Evolutionary conservation across 2,888 invertebrate species (phyloP).

Genomic region (Cantharis flavilabris): DNA sequence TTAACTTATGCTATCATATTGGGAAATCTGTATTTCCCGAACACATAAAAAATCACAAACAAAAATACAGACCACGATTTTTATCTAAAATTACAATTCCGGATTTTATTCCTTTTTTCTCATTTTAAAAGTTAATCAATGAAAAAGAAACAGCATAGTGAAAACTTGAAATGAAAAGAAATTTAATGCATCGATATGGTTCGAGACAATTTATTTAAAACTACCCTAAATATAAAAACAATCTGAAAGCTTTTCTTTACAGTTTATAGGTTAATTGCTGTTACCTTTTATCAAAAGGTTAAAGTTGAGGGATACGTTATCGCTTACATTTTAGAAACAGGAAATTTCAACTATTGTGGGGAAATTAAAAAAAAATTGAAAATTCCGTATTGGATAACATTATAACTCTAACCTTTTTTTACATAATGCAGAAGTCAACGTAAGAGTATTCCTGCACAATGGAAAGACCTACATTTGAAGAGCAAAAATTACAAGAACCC

Average conservation of each 20-base stretch:
- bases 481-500: conserved; percentile 6
- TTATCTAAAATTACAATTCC: no score
- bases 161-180: no score
- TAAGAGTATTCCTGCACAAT: not conserved
- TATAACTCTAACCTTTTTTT: conserved; percentile 8
- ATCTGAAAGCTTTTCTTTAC: not conserved
- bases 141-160: no score
- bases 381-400: conserved; percentile 5
- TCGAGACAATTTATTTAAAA: not conserved
- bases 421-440: not conserved
- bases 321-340: conserved; percentile 3
- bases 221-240: not conserved
- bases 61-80: no score
- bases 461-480: not conserved
- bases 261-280: not conserved
- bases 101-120: no score
- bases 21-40: no score
- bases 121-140: no score
- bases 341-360: conserved; percentile 10
- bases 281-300: conserved; percentile 8
- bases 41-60: no score
- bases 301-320: conserved; percentile 7
- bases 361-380: not conserved
- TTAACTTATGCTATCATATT: no score
- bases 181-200: not conserved